phyloP scores from a whole-genome alignment of 2,888 invertebrate genomes.

The Hirudinaria manillensis region DNA sequence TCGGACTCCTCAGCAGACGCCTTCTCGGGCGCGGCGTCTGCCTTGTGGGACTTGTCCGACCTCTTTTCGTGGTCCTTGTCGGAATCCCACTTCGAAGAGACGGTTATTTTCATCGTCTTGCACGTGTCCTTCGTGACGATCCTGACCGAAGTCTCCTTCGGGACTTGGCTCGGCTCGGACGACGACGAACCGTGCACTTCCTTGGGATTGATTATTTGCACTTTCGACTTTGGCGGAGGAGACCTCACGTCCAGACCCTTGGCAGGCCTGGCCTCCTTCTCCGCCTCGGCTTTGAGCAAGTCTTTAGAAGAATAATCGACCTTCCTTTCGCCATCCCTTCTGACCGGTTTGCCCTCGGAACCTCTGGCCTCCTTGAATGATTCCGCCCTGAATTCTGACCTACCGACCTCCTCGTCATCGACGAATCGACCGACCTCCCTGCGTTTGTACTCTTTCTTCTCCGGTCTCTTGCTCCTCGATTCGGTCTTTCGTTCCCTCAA shows the following conservation, averaged over 20 bases:
- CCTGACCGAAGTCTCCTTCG: not conserved
- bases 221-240: not conserved
- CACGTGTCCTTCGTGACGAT: conserved; percentile 15
- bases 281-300: not conserved
- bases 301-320: not conserved
- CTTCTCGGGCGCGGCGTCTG: not conserved
- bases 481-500: conserved; percentile 7
- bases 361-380: not conserved
- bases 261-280: not conserved
- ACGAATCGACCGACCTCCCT: not conserved
- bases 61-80: conserved; percentile 1
- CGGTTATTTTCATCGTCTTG: conserved; percentile 16
- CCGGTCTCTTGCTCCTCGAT: not conserved
- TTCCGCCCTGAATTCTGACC: not conserved
- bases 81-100: conserved; percentile 5
- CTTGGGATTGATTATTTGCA: not conserved
- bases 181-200: not conserved
- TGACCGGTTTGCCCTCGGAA: not conserved
- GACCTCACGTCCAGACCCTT: not conserved
- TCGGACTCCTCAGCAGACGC: not conserved
- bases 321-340: not conserved
- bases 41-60: not conserved
- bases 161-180: not conserved
- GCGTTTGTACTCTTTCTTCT: not conserved
- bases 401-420: not conserved